These are phyloP conservation scores for Mythimna pallens DNA, from an alignment of 2,888 invertebrate species.

Conservation along the genomic window DNA sequence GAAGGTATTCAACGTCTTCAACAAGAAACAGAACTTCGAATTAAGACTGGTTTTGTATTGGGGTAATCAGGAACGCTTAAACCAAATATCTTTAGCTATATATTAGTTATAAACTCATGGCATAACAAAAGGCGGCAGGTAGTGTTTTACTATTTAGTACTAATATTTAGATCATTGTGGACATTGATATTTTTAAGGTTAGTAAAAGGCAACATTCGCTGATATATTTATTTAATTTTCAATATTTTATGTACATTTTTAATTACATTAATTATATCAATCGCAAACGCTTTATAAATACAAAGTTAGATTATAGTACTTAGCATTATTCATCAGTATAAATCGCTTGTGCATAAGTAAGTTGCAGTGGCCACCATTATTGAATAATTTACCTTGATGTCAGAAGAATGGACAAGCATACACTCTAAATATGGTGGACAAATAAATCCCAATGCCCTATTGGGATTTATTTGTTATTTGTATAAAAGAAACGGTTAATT, in stretches of 20 bases:
- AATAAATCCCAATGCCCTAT: background rate
- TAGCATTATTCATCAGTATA: background rate
- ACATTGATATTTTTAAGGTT: background rate
- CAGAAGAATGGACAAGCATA: conserved; percentile 21
- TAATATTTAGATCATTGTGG: too few relatives aligned
- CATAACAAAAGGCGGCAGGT: background rate
- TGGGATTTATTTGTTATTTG: too few relatives aligned
- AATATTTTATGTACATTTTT: background rate
- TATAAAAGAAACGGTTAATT: background rate
- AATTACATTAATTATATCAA: background rate
- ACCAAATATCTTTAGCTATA: background rate
- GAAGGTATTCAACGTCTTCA: background rate
- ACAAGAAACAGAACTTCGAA: background rate
- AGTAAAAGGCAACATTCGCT: conserved; percentile 12
- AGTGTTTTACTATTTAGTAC: background rate
- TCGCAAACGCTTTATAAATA: conserved; percentile 29
- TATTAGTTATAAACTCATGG: conserved; percentile 1
- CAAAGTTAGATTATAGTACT: background rate
- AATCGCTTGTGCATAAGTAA: conserved; percentile 43
- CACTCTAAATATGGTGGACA: background rate
- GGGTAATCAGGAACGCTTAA: background rate
- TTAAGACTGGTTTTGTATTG: background rate
- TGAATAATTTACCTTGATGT: conserved; percentile 31
- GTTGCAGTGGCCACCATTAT: conserved; percentile 19
- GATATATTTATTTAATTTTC: conserved; percentile 7